These are phyloP conservation scores for Drosophila tsacasi DNA, from an alignment of 1,140 invertebrate genomes.

Conservation along the genomic window DNA sequence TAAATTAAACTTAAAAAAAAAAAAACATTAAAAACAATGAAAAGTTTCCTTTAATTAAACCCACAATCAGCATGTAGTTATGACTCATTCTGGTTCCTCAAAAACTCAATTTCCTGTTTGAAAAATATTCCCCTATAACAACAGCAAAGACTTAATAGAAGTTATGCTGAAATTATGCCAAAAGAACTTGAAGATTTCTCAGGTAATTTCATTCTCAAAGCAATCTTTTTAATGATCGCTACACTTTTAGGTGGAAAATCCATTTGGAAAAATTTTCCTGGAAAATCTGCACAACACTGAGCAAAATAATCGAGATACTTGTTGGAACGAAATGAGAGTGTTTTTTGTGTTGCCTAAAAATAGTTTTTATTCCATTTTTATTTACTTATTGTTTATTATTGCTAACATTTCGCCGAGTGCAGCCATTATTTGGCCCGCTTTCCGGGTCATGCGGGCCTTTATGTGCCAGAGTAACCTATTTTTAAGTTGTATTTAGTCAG, in stretches of 20 bases:
- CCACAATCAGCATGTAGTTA: too few relatives aligned
- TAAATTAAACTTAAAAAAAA: too few relatives aligned
- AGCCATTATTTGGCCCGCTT: conserved; percentile 4
- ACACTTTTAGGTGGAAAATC: conserved; percentile 9
- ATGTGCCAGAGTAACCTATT: conserved; percentile 10
- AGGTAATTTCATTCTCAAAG: background rate
- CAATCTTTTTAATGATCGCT: conserved; percentile 4
- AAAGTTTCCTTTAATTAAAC: background rate
- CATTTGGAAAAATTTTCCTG: background rate
- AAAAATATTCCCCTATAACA: background rate
- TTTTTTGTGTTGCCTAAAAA: conserved; percentile 1
- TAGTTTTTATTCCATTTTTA: background rate
- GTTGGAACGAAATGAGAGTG: background rate
- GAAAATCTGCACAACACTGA: conserved; percentile 5
- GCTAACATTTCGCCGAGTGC: conserved; percentile 2
- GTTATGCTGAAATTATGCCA: background rate
- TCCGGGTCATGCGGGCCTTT: background rate
- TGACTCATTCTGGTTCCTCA: background rate
- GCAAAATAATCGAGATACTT: background rate
- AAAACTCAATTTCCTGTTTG: conserved; percentile 2
- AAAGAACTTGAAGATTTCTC: conserved; percentile 8
- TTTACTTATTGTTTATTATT: conserved; percentile 1
- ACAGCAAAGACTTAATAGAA: background rate
- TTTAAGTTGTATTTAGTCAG: conserved; percentile 23
- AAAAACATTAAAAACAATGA: background rate